A percentile compares a stretch with the other conserved stretches of the same genome.
phyloP scores from a whole-genome alignment of 2,888 invertebrate species.

The Lagria hirta region DNA sequence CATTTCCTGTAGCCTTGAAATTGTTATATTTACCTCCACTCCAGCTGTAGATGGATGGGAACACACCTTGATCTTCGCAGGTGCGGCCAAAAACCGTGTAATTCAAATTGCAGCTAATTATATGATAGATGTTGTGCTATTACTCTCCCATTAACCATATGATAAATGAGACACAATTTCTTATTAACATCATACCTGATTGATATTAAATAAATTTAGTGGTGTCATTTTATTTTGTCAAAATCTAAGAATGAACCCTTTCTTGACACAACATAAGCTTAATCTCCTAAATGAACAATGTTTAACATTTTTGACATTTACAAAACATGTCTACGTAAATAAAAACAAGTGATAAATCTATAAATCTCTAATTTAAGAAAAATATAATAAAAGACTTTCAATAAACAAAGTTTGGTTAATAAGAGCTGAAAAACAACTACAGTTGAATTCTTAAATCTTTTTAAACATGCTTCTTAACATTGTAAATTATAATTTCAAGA shows the following conservation, averaged over 20 bases:
- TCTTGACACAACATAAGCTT: not conserved
- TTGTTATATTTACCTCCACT: slow-evolving; percentile 32
- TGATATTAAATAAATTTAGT: slow-evolving; percentile 25
- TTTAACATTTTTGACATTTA: too few species aligned
- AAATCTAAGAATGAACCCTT: too few species aligned
- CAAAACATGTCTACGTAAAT: too few species aligned
- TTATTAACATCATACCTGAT: slow-evolving; percentile 30
- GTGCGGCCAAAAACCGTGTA: slow-evolving; percentile 48
- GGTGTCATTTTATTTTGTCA: too few species aligned
- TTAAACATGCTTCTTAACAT: too few species aligned
- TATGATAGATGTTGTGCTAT: slow-evolving; percentile 43
- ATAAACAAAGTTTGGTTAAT: too few species aligned
- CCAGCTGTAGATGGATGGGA: slow-evolving; percentile 37
- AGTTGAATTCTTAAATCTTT: too few species aligned
- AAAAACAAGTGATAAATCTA: too few species aligned
- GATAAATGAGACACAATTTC: slow-evolving; percentile 38
- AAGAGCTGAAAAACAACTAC: too few species aligned
- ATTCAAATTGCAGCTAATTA: slow-evolving; percentile 48
- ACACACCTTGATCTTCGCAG: slow-evolving; percentile 44
- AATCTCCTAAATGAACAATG: slow-evolving; percentile 1
- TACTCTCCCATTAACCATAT: slow-evolving; percentile 39
- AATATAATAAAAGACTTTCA: too few species aligned
- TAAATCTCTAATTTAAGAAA: too few species aligned
- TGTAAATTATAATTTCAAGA: too few species aligned
- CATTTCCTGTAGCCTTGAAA: slow-evolving; percentile 34